Evolutionary conservation across 1,140 invertebrate species (phyloP).

Genomic region (Drosophila repleta): DNA sequence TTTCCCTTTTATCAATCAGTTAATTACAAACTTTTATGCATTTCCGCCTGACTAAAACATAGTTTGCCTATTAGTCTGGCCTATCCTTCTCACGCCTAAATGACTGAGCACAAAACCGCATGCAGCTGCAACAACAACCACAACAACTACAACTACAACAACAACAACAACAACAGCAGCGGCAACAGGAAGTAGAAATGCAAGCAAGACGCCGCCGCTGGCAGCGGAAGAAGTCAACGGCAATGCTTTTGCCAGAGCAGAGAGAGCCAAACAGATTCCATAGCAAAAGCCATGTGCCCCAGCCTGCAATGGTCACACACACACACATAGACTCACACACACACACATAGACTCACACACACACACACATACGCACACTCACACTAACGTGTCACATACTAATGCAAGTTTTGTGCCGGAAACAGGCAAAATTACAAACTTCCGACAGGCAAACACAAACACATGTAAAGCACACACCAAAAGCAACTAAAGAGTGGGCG

Average conservation of each 20-base stretch:
- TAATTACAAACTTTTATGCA: not conserved
- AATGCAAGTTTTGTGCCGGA: slow-evolving; percentile 82
- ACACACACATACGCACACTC: slow-evolving; percentile 35
- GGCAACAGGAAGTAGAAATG: slow-evolving; percentile 75
- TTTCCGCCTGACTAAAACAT: not conserved
- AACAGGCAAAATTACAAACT: slow-evolving; percentile 83
- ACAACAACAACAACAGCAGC: slow-evolving; percentile 20
- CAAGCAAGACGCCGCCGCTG: slow-evolving; percentile 80
- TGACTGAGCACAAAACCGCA: slow-evolving; percentile 60
- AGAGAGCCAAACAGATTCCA: slow-evolving; percentile 37
- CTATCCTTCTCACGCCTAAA: slow-evolving; percentile 31
- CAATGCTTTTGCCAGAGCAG: slow-evolving; percentile 47
- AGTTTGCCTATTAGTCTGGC: not conserved
- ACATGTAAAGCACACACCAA: slow-evolving; percentile 61
- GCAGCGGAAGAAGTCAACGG: slow-evolving; percentile 79
- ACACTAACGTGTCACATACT: slow-evolving; percentile 43
- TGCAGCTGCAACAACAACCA: slow-evolving; percentile 49
- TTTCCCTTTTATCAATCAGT: too few relatives aligned
- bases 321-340: slow-evolving; percentile 40
- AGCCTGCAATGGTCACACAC: slow-evolving; percentile 39
- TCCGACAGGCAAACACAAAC: slow-evolving; percentile 77
- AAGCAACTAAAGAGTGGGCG: slow-evolving; percentile 7
- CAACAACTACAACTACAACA: slow-evolving; percentile 30
- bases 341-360: slow-evolving; percentile 40
- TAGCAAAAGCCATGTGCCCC: slow-evolving; percentile 29